Conservation (phyloP, 2,797 vertebrate species). For the Picus viridis region DNA sequence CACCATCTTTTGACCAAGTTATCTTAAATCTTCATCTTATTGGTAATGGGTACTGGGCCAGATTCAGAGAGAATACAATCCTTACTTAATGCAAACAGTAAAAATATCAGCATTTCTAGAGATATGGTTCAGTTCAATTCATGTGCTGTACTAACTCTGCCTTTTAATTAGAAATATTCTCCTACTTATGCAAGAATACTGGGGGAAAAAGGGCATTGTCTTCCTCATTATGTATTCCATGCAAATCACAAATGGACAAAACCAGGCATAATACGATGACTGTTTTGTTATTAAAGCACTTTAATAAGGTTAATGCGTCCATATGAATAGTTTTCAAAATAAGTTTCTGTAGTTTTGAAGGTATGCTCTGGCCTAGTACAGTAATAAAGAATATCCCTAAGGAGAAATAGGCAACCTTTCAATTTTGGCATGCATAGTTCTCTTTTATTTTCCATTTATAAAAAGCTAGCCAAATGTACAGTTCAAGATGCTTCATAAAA, state of each 20-base stretch:
- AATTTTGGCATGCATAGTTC: conserved; percentile 41
- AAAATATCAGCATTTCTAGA: conserved; percentile 76
- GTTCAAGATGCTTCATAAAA: not conserved
- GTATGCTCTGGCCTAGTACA: conserved; percentile 1
- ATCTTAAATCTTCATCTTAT: conserved; percentile 82
- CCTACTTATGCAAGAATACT: conserved; percentile 74
- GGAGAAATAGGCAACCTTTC: conserved; percentile 52
- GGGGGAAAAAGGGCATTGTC: conserved; percentile 66
- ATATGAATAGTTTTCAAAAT: conserved; percentile 57
- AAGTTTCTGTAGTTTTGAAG: conserved; percentile 60
- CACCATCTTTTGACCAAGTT: conserved; percentile 76
- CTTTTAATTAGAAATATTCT: conserved; percentile 81
- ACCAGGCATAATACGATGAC: conserved; percentile 63
- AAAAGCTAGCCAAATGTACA: not conserved
- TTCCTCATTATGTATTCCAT: conserved; percentile 73
- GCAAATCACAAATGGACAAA: conserved; percentile 76
- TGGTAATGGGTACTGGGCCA: conserved; percentile 72
- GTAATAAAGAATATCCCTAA: conserved; percentile 60
- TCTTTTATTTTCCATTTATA: conserved; percentile 45
- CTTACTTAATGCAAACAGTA: conserved; percentile 80
- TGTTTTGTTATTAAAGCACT: conserved; percentile 76
- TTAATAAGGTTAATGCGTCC: conserved; percentile 73
- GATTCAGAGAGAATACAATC: conserved; percentile 76
- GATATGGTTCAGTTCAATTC: conserved; percentile 75
- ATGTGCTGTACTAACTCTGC: conserved; percentile 69